phyloP scores from a whole-genome alignment of 2,797 vertebrate species.

The Gadopsis marmoratus region DNA sequence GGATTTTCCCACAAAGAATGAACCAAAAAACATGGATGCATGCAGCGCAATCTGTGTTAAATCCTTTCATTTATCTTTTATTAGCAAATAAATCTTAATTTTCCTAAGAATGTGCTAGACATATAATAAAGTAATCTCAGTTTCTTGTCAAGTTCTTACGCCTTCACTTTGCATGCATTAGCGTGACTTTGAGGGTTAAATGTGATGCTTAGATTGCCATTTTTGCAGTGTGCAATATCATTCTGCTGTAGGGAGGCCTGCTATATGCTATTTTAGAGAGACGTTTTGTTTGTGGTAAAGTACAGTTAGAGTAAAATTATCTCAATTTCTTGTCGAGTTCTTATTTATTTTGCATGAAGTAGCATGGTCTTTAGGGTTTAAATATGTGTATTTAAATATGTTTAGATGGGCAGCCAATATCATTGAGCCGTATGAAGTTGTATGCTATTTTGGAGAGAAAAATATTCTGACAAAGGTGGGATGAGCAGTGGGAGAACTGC shows the following conservation, averaged over 20 bases:
- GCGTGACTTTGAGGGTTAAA: background rate
- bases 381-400: background rate
- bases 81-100: background rate
- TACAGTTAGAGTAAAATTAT: background rate
- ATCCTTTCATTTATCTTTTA: background rate
- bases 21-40: background rate
- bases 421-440: rapidly evolving
- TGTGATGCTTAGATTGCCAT: background rate
- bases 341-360: background rate
- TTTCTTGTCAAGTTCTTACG: background rate
- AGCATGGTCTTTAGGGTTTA: background rate
- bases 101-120: background rate
- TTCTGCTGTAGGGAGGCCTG: background rate
- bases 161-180: background rate
- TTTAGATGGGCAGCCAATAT: background rate
- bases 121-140: background rate
- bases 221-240: background rate
- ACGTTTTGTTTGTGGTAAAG: background rate
- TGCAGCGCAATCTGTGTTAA: background rate
- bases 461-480: background rate
- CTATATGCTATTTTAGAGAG: background rate
- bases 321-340: background rate
- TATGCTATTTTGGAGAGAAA: background rate
- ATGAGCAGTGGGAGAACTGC: background rate
- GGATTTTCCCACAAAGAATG: background rate